Evolutionary conservation across 2,797 vertebrate genomes (phyloP).

Genomic region (Crocidura indochinensis): DNA sequence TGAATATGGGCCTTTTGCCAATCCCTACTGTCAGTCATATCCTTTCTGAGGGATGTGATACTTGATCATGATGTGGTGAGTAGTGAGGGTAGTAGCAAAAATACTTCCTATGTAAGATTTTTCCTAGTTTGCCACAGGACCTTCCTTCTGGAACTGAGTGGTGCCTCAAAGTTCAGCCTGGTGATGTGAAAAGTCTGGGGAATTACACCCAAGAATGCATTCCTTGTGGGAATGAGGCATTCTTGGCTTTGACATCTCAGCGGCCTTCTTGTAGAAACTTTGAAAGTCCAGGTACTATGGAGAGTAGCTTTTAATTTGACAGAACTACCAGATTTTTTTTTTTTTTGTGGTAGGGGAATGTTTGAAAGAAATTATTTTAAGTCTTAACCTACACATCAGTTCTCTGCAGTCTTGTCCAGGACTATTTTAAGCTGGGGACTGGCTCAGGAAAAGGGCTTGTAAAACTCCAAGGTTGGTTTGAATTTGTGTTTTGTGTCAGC

Average conservation of each 20-base stretch:
- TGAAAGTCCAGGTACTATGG: conserved; percentile 70
- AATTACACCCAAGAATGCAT: conserved; percentile 14
- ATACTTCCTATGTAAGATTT: background rate
- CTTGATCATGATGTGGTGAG: background rate
- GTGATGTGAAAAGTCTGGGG: background rate
- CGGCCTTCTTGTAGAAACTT: conserved; percentile 56
- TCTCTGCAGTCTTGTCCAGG: conserved; percentile 71
- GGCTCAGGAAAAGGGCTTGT: conserved; percentile 72
- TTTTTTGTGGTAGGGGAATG: background rate
- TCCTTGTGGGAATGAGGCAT: conserved; percentile 64
- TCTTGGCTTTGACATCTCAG: conserved; percentile 5
- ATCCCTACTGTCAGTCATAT: background rate
- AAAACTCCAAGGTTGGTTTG: conserved; percentile 82
- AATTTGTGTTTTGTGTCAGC: conserved; percentile 81
- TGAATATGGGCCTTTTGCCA: background rate
- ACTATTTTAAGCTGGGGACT: conserved; percentile 81
- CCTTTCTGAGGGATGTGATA: background rate
- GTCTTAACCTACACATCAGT: conserved; percentile 79
- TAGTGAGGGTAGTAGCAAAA: background rate
- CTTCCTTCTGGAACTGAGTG: background rate
- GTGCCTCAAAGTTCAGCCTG: background rate
- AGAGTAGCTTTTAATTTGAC: conserved; percentile 74
- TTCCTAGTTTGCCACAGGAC: background rate
- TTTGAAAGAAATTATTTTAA: conserved; percentile 84
- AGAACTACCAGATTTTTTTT: conserved; percentile 20